A percentile compares a stretch with the other conserved stretches of the same genome.
These are phyloP conservation scores for Cheilosia impressa DNA, from an alignment of 2,888 invertebrate genomes.

Conservation along the genomic window DNA sequence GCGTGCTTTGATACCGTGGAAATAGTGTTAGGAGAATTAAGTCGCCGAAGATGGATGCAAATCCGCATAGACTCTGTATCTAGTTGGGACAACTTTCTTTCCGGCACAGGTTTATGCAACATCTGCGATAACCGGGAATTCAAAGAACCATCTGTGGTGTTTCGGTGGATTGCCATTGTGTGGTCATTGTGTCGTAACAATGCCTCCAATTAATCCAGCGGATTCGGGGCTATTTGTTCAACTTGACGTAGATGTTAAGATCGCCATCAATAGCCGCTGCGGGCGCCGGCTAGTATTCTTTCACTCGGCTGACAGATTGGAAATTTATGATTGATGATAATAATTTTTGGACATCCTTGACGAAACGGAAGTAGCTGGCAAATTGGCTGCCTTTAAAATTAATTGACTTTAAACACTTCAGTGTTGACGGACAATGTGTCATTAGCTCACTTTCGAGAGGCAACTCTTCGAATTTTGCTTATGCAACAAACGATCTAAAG, in stretches of 20 bases:
- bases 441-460: background rate
- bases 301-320: background rate
- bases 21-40: slow-evolving; percentile 5
- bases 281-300: background rate
- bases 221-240: slow-evolving; percentile 2
- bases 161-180: background rate
- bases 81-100: slow-evolving; percentile 10
- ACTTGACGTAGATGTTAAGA: background rate
- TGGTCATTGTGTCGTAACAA: background rate
- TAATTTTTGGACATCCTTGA: background rate
- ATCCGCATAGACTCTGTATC: background rate
- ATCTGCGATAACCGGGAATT: background rate
- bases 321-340: slow-evolving; percentile 9
- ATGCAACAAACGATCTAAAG: background rate
- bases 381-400: background rate
- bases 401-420: background rate
- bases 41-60: slow-evolving; percentile 1
- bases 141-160: background rate
- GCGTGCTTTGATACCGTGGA: background rate
- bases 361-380: background rate
- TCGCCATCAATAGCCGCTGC: background rate
- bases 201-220: background rate
- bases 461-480: background rate
- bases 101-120: slow-evolving; percentile 3
- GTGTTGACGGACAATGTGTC: background rate